Conservation (phyloP, 2,888 invertebrate species). For the Eristalis arbustorum region DNA sequence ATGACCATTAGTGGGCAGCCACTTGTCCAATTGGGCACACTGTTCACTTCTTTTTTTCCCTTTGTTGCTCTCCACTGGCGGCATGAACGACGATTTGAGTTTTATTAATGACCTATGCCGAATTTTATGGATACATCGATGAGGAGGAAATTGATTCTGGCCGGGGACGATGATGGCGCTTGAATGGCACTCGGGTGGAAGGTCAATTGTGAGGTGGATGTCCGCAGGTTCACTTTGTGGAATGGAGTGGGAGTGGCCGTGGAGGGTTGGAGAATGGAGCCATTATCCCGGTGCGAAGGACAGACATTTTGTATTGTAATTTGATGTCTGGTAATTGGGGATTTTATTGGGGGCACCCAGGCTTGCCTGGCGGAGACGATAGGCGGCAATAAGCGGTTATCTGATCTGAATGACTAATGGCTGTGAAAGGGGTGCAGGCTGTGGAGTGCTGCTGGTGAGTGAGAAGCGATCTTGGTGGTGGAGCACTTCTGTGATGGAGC, state of each 20-base stretch:
- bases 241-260: background rate
- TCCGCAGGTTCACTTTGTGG: slow-evolving; percentile 4
- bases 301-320: slow-evolving; percentile 48
- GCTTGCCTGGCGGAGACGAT: background rate
- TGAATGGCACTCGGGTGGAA: background rate
- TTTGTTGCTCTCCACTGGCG: background rate
- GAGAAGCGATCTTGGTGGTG: no score
- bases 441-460: no score
- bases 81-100: background rate
- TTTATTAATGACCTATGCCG: slow-evolving; percentile 65
- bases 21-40: slow-evolving; percentile 13
- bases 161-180: background rate
- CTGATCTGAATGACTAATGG: slow-evolving; percentile 50
- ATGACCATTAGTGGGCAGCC: slow-evolving; percentile 46
- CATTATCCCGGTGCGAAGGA: slow-evolving; percentile 51
- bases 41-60: background rate
- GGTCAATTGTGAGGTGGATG: slow-evolving; percentile 37
- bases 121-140: slow-evolving; percentile 64
- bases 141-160: slow-evolving; percentile 63
- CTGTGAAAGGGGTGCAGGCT: no score
- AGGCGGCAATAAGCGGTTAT: slow-evolving; percentile 31
- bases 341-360: slow-evolving; percentile 32
- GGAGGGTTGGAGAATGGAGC: slow-evolving; percentile 23
- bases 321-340: slow-evolving; percentile 50
- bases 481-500: no score